Evolutionary conservation across 2,888 invertebrate species (phyloP), one percentile per base, ranked within the genome.

Genomic region (Bugula neritina): DNA sequence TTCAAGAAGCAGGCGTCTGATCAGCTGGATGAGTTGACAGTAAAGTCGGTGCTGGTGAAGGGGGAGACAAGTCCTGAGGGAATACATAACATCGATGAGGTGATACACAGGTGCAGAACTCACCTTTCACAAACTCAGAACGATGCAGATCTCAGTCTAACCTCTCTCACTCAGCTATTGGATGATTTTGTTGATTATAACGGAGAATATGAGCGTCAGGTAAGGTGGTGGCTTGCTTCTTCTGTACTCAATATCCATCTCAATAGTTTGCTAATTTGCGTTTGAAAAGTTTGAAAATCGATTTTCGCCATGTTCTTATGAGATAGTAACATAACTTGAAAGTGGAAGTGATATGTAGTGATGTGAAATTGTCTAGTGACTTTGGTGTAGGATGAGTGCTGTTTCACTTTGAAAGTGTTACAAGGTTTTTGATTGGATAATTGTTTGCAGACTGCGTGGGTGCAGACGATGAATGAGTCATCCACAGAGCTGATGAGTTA

Each of bases 1-100:
- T 63, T 63, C 63, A 63, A 63, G 27, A 63, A 63, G 63, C 63
- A 63, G 5, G 63, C 63, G 25, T 13, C 29, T 63, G 63, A 63
- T 31, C 21, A 63, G 17, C 2, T 63, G 31, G 63, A 63, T 31
- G 63, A 63, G 25, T 13, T 63, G 31, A 63, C 13, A 21, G 10
- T 21, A 2, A 63, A 63, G 63, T 63, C 31, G 5, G 29, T 3
- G 3, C 5, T 10, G n/a, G 63, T 63, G 31, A 63, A 63, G n/a
- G 63, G 34, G 31, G 31, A 63, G 63, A 63, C 63, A 63, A 63
- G 31, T 31, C 2, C 27, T 5, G 29, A 63, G 27, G 63, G 63
- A 31, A 2, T 5, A 31, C 17, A 10, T 13, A 31, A 3, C 34
- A 13, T 63, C 1, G 63, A 63, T 63, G 63, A 63, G 3, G 29